Evolutionary conservation across 2,113 vertebrate genomes (phyloP).

Genomic region (Puma concolor): DNA sequence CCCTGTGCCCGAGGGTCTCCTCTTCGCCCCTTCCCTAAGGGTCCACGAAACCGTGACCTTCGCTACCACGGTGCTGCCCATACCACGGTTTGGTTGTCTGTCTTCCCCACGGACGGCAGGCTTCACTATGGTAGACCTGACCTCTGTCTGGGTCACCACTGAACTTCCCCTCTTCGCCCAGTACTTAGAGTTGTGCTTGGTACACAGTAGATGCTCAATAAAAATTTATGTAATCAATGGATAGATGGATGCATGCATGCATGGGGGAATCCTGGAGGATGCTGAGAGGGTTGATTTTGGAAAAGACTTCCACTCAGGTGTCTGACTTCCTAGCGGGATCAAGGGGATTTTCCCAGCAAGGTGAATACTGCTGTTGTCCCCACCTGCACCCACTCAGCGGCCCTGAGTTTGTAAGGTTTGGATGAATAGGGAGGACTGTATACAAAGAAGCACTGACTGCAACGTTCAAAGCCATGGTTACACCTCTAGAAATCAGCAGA

Average conservation of each 20-base stretch:
- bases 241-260: background rate
- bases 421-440: background rate
- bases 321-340: background rate
- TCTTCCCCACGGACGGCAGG: background rate
- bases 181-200: background rate
- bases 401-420: background rate
- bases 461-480: background rate
- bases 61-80: background rate
- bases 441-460: background rate
- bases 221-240: background rate
- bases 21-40: background rate
- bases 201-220: background rate
- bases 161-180: background rate
- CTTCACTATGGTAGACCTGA: background rate
- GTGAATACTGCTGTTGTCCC: background rate
- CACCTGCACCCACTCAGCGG: fast-evolving
- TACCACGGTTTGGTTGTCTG: background rate
- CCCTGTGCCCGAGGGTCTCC: background rate
- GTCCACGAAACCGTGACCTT: background rate
- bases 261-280: background rate
- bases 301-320: background rate
- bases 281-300: background rate
- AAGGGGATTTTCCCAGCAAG: background rate
- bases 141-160: background rate
- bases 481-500: background rate